A percentile compares a stretch with the other conserved stretches of the same genome.
These are phyloP conservation scores for Zonitis immaculata DNA, from an alignment of 2,888 invertebrate genomes.

Conservation along the genomic window DNA sequence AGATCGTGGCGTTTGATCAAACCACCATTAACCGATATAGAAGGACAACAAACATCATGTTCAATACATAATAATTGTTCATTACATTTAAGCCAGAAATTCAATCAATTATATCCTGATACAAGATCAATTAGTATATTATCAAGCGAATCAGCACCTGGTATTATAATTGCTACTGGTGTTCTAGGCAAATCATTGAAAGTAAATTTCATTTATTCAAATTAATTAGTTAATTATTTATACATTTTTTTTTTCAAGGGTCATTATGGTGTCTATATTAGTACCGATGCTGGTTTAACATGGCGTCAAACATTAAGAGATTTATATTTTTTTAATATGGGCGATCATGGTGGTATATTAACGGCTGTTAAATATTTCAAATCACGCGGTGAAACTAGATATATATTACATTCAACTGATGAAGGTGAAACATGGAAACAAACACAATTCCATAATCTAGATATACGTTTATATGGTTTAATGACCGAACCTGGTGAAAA, in stretches of 20 bases:
- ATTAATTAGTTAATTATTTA: not conserved
- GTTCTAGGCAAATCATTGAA: constrained; percentile 73
- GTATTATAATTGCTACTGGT: constrained; percentile 82
- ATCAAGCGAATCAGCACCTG: constrained; percentile 82
- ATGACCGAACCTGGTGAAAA: constrained; percentile 95
- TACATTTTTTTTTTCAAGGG: constrained; percentile 46
- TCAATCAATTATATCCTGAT: constrained; percentile 76
- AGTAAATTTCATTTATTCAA: constrained; percentile 21
- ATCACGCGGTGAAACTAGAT: constrained; percentile 68
- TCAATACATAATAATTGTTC: constrained; percentile 66
- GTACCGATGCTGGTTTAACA: constrained; percentile 74
- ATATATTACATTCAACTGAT: constrained; percentile 78
- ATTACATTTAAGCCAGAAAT: constrained; percentile 81
- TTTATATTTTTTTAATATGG: constrained; percentile 81
- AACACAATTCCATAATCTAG: constrained; percentile 63
- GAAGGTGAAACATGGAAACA: constrained; percentile 79
- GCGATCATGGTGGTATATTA: constrained; percentile 85
- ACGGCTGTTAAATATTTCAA: constrained; percentile 82
- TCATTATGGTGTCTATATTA: constrained; percentile 74
- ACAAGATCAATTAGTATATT: constrained; percentile 76
- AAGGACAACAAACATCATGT: constrained; percentile 66
- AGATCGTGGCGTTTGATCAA: constrained; percentile 73
- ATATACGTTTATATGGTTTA: constrained; percentile 79
- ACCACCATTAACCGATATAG: constrained; percentile 65
- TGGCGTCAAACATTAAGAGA: constrained; percentile 74